Evolutionary conservation across 1,140 invertebrate species (phyloP).

Genomic region (Trachymyrmex septentrionalis): DNA sequence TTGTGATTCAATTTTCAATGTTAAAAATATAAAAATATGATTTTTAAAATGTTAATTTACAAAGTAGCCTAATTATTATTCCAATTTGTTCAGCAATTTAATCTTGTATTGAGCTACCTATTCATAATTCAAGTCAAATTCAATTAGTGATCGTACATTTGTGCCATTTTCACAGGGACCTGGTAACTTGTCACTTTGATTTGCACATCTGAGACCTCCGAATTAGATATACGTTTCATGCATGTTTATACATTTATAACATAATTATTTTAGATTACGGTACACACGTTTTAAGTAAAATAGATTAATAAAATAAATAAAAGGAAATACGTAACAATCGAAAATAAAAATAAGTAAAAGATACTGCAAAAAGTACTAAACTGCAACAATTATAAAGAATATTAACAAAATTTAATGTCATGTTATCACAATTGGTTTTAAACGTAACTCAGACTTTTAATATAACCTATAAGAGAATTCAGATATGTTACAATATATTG

Average conservation of each 20-base stretch:
- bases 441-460: not conserved
- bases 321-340: not conserved
- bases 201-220: constrained; percentile 1
- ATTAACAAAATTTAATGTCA: not conserved
- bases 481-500: not conserved
- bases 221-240: constrained; percentile 25
- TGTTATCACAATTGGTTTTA: not conserved
- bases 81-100: constrained; percentile 74
- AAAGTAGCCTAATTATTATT: constrained; percentile 33
- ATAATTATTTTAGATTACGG: not conserved
- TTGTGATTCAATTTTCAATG: constrained; percentile 6
- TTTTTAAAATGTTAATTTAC: not conserved
- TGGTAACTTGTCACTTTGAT: too few relatives aligned
- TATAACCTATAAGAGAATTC: not conserved
- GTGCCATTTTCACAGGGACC: not conserved
- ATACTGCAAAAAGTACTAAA: not conserved
- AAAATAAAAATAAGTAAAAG: not conserved
- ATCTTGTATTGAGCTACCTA: constrained; percentile 3
- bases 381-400: not conserved
- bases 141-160: not conserved
- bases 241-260: constrained; percentile 5
- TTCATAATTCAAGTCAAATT: not conserved
- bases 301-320: not conserved
- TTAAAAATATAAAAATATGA: not conserved
- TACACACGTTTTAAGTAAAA: not conserved